phyloP scores from a whole-genome alignment of 2,797 vertebrate genomes.

The Sternotherus odoratus region DNA sequence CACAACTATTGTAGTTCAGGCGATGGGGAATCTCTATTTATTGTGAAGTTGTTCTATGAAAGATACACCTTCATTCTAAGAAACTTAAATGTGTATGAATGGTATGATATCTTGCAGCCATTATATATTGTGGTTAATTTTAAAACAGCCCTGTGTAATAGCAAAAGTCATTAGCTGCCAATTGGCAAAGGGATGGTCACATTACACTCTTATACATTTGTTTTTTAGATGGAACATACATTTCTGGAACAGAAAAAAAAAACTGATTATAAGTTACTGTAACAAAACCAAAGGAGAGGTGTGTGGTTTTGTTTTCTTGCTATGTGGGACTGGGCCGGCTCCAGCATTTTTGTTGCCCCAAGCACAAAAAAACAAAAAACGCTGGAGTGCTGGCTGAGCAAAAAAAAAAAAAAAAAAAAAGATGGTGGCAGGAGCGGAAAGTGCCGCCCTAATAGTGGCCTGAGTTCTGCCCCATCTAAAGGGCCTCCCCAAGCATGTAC shows the following conservation, averaged over 20 bases:
- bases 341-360: no score
- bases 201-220: fast-evolving
- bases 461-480: no score
- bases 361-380: no score
- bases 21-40: background rate
- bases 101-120: background rate
- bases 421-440: no score
- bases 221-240: background rate
- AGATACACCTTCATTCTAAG: background rate
- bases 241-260: background rate
- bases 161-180: background rate
- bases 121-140: background rate
- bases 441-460: no score
- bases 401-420: no score
- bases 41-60: background rate
- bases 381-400: no score
- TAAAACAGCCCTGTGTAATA: background rate
- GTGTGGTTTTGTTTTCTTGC: background rate
- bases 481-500: no score
- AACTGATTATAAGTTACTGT: background rate
- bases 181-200: background rate
- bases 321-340: background rate
- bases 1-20: background rate
- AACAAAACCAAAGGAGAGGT: background rate
- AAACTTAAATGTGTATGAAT: background rate